Conservation (phyloP, 2,888 invertebrate genomes). For the Abrostola triplasia region DNA sequence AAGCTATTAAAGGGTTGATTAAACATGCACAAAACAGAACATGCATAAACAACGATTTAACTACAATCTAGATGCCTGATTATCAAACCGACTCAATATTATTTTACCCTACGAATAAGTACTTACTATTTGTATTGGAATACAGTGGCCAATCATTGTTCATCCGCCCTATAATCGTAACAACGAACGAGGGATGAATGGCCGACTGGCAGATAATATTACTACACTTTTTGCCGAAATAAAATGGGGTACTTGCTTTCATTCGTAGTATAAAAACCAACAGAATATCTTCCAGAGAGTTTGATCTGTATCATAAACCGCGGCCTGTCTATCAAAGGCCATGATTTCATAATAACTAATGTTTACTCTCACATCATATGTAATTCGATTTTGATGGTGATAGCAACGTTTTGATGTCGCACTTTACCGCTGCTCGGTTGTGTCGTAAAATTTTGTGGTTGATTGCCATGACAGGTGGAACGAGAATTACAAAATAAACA, state of each 20-base stretch:
- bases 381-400: slow-evolving; percentile 48
- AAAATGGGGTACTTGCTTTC: slow-evolving; percentile 5
- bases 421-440: slow-evolving; percentile 25
- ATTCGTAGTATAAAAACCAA: slow-evolving; percentile 13
- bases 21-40: not conserved
- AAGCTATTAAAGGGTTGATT: not conserved
- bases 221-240: slow-evolving; percentile 3
- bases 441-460: slow-evolving; percentile 47
- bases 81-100: slow-evolving; percentile 23
- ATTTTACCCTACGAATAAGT: slow-evolving; percentile 35
- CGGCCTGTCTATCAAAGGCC: slow-evolving; percentile 23
- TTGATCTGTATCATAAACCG: slow-evolving; percentile 52
- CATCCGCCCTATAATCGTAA: not conserved
- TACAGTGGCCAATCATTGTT: not conserved
- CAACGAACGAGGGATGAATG: not conserved
- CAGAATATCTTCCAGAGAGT: slow-evolving; percentile 9
- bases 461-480: slow-evolving; percentile 50
- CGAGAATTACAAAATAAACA: slow-evolving; percentile 46
- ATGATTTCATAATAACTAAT: slow-evolving; percentile 50
- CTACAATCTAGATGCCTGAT: not conserved
- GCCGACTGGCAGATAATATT: not conserved
- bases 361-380: slow-evolving; percentile 37
- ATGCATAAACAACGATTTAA: slow-evolving; percentile 18
- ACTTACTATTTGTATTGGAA: slow-evolving; percentile 2
- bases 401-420: slow-evolving; percentile 36